Base-by-base conservation (phyloP, 2,888 invertebrate genomes). In the Melanostoma mellinum region DNA sequence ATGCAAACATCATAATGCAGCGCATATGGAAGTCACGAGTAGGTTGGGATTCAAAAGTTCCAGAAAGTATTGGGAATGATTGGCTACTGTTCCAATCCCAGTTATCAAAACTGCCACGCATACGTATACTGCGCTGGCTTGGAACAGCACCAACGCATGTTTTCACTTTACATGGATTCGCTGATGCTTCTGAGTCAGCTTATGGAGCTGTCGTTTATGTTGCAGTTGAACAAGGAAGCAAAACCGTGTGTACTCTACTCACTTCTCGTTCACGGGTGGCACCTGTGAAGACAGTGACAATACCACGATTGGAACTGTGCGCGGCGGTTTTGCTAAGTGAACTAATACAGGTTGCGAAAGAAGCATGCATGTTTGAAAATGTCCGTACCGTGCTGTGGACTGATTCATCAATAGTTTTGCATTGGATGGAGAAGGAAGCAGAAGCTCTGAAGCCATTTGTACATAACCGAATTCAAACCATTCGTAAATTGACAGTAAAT, bases 1-100 rank as follows among this genome's bases (percentile, higher is more conserved):
- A 3, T 5, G 72, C 52, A 8, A 73, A 73, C 2, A 73, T 73
- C n/a, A 4, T 73, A 8, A 61, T 53, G 48, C 61, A 73, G 52
- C n/a, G 53, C 3, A 52, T 73, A 44, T 73, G 61, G 44, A 32
- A n/a, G 2, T 32, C 48, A 0, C 40, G 3, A 5, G n/a, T 42
- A 3, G 42, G 42, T 9, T 42, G 42, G 42, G 42, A 42, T 1
- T 4, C 42, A 3, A 6, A 32, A 10, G 58, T 71, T 4, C 6
- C 38, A n/a, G 32, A 44, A 5, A 8, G 30, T 2, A 58, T 56
- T n/a, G 36, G 55, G n/a, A 40, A 36, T 35, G 36, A 30, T 33
- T 71, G 52, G 61, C n/a, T 30, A 8, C 32, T 8, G 6, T 42
- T 58, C 9, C 9, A 44, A n/a, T n/a, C 40, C 32, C 33, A 60